These are phyloP conservation scores for Dissostichus mawsoni DNA, from an alignment of 2,113 vertebrate species.

Conservation along the genomic window DNA sequence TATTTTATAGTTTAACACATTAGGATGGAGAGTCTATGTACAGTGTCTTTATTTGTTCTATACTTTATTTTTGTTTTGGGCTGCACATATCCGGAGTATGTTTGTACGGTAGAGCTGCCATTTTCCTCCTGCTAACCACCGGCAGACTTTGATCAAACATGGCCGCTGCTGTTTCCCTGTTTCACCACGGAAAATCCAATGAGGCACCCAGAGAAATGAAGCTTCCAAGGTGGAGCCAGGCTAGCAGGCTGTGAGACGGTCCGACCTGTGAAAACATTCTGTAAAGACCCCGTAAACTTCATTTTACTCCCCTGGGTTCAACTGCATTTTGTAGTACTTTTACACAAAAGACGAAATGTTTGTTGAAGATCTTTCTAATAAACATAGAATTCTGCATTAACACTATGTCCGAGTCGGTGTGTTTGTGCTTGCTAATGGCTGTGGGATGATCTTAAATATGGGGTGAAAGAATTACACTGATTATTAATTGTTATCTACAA, in stretches of 20 bases:
- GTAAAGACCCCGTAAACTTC: slow-evolving; percentile 49
- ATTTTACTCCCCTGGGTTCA: slow-evolving; percentile 42
- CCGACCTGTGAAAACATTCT: slow-evolving; percentile 15
- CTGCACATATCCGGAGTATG: slow-evolving; percentile 19
- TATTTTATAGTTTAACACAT: slow-evolving; percentile 67
- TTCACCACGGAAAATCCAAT: slow-evolving; percentile 1
- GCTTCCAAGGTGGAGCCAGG: background rate
- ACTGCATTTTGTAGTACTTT: slow-evolving; percentile 74
- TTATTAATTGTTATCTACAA: background rate
- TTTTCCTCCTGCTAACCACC: slow-evolving; percentile 34
- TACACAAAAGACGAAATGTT: slow-evolving; percentile 68
- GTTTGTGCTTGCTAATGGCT: background rate
- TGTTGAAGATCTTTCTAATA: slow-evolving; percentile 82
- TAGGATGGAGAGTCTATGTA: slow-evolving; percentile 69
- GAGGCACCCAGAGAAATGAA: background rate
- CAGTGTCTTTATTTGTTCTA: slow-evolving; percentile 48
- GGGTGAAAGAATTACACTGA: too few species aligned
- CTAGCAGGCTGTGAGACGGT: background rate
- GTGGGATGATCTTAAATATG: background rate
- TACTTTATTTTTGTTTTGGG: slow-evolving; percentile 2
- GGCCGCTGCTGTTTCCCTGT: slow-evolving; percentile 21
- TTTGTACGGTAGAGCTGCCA: slow-evolving; percentile 28
- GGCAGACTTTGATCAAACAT: slow-evolving; percentile 42
- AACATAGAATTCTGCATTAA: slow-evolving; percentile 85
- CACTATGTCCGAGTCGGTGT: slow-evolving; percentile 15